phyloP scores from a whole-genome alignment of 2,113 vertebrate species.

The Oncorhynchus keta region DNA sequence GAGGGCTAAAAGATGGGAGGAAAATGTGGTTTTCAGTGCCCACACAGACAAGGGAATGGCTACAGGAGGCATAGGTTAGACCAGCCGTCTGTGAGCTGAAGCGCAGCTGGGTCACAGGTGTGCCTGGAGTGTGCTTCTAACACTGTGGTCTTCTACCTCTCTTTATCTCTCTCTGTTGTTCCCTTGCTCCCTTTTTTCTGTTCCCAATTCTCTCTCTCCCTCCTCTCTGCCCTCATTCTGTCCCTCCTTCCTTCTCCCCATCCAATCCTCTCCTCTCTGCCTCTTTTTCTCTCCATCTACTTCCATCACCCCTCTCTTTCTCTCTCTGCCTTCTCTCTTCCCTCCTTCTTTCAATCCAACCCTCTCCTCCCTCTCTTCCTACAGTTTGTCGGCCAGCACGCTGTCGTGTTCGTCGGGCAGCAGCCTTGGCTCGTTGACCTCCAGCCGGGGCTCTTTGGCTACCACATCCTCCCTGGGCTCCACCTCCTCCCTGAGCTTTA shows the following conservation, averaged over 20 bases:
- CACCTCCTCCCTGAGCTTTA: constrained; percentile 90
- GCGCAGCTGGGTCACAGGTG: too few relatives aligned
- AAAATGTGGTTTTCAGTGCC: neutral
- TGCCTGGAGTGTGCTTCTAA: neutral
- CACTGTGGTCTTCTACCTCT: neutral
- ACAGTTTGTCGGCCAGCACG: constrained; percentile 91
- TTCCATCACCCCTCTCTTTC: too few relatives aligned
- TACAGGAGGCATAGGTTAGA: neutral
- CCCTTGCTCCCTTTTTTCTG: neutral
- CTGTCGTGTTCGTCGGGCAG: constrained; percentile 94
- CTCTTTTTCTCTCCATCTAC: too few relatives aligned
- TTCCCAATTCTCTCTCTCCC: neutral
- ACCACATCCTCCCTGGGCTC: constrained; percentile 91
- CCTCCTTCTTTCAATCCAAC: neutral
- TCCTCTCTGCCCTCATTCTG: neutral
- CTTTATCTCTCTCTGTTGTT: neutral
- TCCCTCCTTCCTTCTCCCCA: neutral
- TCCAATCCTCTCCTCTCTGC: too few relatives aligned
- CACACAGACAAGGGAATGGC: neutral
- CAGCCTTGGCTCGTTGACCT: constrained; percentile 89
- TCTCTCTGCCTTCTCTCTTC: too few relatives aligned
- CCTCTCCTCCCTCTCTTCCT: neutral
- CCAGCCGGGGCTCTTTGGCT: constrained; percentile 89
- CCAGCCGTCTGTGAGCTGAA: too few relatives aligned
- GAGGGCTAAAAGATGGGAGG: neutral